Conservation (phyloP, 2,113 vertebrate species). For the Ammodytes marinus region DNA sequence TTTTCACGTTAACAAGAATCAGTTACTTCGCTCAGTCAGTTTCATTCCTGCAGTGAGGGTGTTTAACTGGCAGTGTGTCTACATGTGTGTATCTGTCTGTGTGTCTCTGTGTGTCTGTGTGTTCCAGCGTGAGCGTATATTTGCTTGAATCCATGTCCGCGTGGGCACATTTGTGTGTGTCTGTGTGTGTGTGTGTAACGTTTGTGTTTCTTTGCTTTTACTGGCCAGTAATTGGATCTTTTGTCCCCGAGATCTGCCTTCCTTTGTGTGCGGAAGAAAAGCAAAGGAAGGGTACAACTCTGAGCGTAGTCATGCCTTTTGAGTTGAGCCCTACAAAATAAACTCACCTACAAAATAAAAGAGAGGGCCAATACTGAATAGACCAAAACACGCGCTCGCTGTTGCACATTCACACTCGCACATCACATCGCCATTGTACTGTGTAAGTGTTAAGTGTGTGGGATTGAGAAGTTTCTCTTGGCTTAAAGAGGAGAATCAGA, state of each 20-base stretch:
- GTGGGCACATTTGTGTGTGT: conserved; percentile 61
- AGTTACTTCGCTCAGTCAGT: conserved; percentile 25
- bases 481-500: conserved; percentile 76
- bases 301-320: conserved; percentile 69
- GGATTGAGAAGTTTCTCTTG: conserved; percentile 81
- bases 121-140: conserved; percentile 53
- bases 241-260: conserved; percentile 74
- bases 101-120: conserved; percentile 49
- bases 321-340: conserved; percentile 67
- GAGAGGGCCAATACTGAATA: conserved; percentile 67
- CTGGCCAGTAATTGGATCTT: conserved; percentile 81
- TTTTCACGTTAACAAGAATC: conserved; percentile 26
- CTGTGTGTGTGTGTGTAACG: conserved; percentile 41
- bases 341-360: conserved; percentile 76
- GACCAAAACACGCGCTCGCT: conserved; percentile 45
- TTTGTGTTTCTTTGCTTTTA: conserved; percentile 77
- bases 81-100: conserved; percentile 30
- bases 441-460: conserved; percentile 79
- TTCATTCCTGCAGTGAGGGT: conserved; percentile 54
- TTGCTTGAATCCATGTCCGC: conserved; percentile 56
- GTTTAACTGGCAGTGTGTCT: conserved; percentile 57
- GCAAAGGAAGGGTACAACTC: conserved; percentile 76
- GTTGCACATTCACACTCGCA: conserved; percentile 10
- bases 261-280: conserved; percentile 75
- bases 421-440: conserved; percentile 64